phyloP scores from a whole-genome alignment of 2,888 invertebrate species.

The Philereme vetulata region DNA sequence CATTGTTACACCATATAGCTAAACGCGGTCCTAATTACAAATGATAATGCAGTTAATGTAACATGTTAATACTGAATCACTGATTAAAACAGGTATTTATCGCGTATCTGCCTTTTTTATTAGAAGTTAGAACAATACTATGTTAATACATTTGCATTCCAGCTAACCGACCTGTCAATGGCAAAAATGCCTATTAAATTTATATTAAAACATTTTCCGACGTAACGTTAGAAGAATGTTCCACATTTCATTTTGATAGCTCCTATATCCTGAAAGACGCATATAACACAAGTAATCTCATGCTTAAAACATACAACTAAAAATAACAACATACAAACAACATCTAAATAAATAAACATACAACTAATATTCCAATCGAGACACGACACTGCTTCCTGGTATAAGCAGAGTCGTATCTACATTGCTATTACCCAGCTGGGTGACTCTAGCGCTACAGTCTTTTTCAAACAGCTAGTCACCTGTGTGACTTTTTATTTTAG shows the following conservation, averaged over 20 bases:
- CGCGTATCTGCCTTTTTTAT: too few relatives aligned
- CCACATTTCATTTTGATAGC: background rate
- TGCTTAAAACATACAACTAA: slow-evolving; percentile 28
- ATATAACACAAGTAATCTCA: slow-evolving; percentile 32
- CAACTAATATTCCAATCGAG: slow-evolving; percentile 31
- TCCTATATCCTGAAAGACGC: slow-evolving; percentile 12
- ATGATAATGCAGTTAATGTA: too few relatives aligned
- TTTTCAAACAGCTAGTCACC: too few relatives aligned
- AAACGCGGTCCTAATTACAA: too few relatives aligned
- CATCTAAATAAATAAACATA: slow-evolving; percentile 41
- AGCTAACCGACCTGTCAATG: background rate
- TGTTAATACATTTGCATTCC: background rate
- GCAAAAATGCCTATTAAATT: background rate
- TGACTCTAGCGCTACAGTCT: background rate
- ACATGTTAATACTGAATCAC: too few relatives aligned
- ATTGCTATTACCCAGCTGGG: slow-evolving; percentile 26
- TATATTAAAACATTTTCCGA: background rate
- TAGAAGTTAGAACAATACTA: too few relatives aligned
- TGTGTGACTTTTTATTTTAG: too few relatives aligned
- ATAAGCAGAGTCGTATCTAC: slow-evolving; percentile 9
- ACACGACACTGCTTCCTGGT: slow-evolving; percentile 25
- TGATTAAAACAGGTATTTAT: too few relatives aligned
- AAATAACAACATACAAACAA: slow-evolving; percentile 36
- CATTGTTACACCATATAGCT: too few relatives aligned
- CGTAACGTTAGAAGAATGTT: slow-evolving; percentile 6